These are phyloP conservation scores for Aselliscus stoliczkanus DNA, from an alignment of 2,797 vertebrate species.

Conservation along the genomic window DNA sequence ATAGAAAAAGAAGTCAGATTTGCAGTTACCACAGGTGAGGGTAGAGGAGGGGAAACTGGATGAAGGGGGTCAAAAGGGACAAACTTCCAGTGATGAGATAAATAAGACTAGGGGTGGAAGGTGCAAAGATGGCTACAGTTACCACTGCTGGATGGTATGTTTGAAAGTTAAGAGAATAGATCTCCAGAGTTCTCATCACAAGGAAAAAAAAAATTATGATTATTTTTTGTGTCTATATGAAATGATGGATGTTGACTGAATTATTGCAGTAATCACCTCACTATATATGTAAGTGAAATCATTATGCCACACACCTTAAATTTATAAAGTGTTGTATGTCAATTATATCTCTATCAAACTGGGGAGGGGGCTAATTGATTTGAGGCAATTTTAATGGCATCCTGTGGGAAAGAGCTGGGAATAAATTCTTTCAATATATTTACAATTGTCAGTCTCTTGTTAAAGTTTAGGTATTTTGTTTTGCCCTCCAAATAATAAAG, in stretches of 20 bases:
- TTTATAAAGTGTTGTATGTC: background rate
- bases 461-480: background rate
- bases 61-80: background rate
- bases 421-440: background rate
- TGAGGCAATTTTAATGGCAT: background rate
- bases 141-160: accelerated
- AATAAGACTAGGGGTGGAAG: background rate
- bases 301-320: background rate
- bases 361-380: background rate
- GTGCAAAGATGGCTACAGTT: background rate
- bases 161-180: background rate
- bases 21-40: background rate
- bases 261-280: too few species aligned
- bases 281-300: background rate
- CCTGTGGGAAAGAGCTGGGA: background rate
- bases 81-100: background rate
- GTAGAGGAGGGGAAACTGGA: accelerated
- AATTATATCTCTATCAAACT: background rate
- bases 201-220: background rate
- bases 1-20: background rate
- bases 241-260: background rate
- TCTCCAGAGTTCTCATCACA: background rate
- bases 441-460: background rate
- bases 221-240: background rate
- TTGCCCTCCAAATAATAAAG: background rate